Evolutionary conservation across 2,797 vertebrate genomes (phyloP), one percentile per base, ranked within the genome.

Genomic region (Sphenopsis melanotis): DNA sequence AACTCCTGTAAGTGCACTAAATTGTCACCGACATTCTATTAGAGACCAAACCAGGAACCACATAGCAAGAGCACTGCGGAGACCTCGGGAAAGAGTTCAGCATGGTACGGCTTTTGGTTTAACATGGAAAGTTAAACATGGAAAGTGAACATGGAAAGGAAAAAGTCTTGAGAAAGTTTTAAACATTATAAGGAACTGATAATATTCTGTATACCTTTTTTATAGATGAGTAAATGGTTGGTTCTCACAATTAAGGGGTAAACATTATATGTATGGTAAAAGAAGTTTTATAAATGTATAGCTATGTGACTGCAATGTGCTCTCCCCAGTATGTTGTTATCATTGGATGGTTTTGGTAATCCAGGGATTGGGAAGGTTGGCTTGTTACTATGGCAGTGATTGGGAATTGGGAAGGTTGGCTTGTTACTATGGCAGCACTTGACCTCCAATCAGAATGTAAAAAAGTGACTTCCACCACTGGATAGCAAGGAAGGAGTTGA

Each of bases 21-120:
- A 97, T 71, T 98, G 98, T 88, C 98, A 97, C 90, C 97, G 98
- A 2, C 96, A 97, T 88, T 97, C 97, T 29, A n/a, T 97, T 72
- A 96, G 96, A 55, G 97, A 98, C 53, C 97, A 97, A 77, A 98
- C 90, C 96, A 97, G 93, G 94, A 98, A 94, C 93, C 98, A 95
- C 55, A 65, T 95, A 91, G 96, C 42, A n/a, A 95, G 96, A 95
- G 97, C 97, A 0, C 96, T 97, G 66, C 89, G 89, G 79, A 97
- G 96, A 83, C 98, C 90, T 70, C 97, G 65, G 87, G 98, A 98
- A 8, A 87, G 66, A 79, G 63, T 93, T 74, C 97, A 85, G 91
- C 97, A 98, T 97, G 98, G 98, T 98, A 96, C 1, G 89, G 39
- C 20, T 89, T 53, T 23, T 30, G 44, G 76, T 24, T 60, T 72